Evolutionary conservation across 2,113 vertebrate genomes (phyloP).

Genomic region (Holacanthus passer): DNA sequence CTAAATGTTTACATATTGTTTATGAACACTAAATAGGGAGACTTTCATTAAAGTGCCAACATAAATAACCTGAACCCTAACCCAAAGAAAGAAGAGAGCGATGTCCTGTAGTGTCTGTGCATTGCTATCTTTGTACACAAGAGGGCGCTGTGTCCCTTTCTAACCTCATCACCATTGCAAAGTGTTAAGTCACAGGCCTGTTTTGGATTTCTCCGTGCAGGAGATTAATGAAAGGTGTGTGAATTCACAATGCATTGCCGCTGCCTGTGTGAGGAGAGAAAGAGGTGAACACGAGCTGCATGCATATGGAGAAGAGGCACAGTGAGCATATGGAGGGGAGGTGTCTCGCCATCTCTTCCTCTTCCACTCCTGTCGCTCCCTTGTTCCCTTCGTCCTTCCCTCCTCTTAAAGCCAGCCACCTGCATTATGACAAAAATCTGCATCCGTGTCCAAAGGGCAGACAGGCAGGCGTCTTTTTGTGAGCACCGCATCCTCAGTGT

Average conservation of each 20-base stretch:
- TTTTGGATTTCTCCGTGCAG: constrained; percentile 19
- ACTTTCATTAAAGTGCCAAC: too few relatives aligned
- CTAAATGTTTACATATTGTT: not conserved
- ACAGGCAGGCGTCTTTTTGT: not conserved
- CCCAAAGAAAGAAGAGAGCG: too few relatives aligned
- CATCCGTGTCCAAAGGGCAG: constrained; percentile 23
- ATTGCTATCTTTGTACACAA: constrained; percentile 61
- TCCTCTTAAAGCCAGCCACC: constrained; percentile 27
- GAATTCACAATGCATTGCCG: constrained; percentile 39
- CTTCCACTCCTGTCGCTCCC: constrained; percentile 12
- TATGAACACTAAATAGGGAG: not conserved
- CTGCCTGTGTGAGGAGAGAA: constrained; percentile 17
- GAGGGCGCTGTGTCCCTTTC: constrained; percentile 56
- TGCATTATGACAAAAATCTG: constrained; percentile 62
- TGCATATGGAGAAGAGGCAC: constrained; percentile 39
- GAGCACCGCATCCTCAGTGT: constrained; percentile 4
- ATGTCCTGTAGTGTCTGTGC: not conserved
- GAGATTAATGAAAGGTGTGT: constrained; percentile 64
- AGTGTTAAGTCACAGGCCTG: constrained; percentile 47
- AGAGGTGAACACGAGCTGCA: constrained; percentile 39
- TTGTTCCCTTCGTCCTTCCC: constrained; percentile 17
- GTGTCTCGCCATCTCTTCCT: constrained; percentile 30
- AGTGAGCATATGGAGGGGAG: constrained; percentile 54
- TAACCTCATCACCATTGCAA: constrained; percentile 27
- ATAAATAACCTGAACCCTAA: too few relatives aligned